Evolutionary conservation across 2,797 vertebrate species (phyloP).

Genomic region (Triplophysa yarkandensis): DNA sequence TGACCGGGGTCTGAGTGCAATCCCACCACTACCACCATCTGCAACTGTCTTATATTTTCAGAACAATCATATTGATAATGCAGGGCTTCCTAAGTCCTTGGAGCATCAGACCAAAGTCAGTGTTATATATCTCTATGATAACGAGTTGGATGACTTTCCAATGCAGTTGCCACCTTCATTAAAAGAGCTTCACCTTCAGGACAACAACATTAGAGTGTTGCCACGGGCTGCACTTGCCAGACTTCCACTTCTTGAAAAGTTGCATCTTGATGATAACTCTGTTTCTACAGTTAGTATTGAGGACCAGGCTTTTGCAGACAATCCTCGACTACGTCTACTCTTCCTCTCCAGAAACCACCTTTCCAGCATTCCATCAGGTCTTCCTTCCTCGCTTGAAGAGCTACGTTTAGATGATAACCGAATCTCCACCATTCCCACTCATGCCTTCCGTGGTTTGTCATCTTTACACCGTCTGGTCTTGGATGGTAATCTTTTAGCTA

Average conservation of each 20-base stretch:
- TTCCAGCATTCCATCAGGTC: slow-evolving; percentile 91
- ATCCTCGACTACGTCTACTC: slow-evolving; percentile 81
- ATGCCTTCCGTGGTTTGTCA: slow-evolving; percentile 87
- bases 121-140: slow-evolving; percentile 96
- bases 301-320: slow-evolving; percentile 92
- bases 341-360: slow-evolving; percentile 94
- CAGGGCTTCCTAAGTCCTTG: slow-evolving; percentile 85
- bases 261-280: slow-evolving; percentile 94
- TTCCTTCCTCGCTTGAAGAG: slow-evolving; percentile 91
- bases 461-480: slow-evolving; percentile 88
- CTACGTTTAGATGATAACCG: slow-evolving; percentile 93
- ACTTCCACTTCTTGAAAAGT: slow-evolving; percentile 87
- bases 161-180: slow-evolving; percentile 85
- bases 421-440: slow-evolving; percentile 91
- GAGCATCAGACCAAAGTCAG: slow-evolving; percentile 78
- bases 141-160: slow-evolving; percentile 90
- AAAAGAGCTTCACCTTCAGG: slow-evolving; percentile 92
- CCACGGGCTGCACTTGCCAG: slow-evolving; percentile 83
- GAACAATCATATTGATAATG: slow-evolving; percentile 93
- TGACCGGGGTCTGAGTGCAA: slow-evolving; percentile 87
- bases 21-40: slow-evolving; percentile 85
- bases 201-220: slow-evolving; percentile 91
- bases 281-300: slow-evolving; percentile 95
- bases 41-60: slow-evolving; percentile 94
- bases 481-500: slow-evolving; percentile 94